Conservation (phyloP, 2,113 vertebrate species). For the Archilochus colubris region DNA sequence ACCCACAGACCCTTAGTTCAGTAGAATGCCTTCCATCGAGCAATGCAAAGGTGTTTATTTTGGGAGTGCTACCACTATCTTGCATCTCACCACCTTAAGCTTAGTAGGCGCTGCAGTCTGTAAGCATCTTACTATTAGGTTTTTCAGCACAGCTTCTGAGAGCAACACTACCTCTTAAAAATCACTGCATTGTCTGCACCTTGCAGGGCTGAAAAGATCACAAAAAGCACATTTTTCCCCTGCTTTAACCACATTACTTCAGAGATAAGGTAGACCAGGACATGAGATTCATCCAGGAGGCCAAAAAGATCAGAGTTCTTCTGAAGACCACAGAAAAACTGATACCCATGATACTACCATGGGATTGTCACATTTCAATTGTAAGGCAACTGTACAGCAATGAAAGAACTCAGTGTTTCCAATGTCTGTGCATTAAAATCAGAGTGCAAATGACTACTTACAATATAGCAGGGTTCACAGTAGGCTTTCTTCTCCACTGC, state of each 20-base stretch:
- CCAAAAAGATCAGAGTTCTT: not conserved
- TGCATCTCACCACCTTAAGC: not conserved
- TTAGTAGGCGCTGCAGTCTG: not conserved
- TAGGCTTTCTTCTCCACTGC: constrained; percentile 97
- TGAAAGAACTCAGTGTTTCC: not conserved
- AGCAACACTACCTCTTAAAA: not conserved
- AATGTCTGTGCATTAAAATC: not conserved
- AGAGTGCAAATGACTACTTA: constrained; percentile 72
- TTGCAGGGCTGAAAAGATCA: not conserved
- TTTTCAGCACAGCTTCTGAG: not conserved
- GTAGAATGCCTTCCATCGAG: not conserved
- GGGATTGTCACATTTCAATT: not conserved
- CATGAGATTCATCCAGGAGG: not conserved
- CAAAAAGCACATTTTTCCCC: not conserved
- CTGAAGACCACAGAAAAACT: not conserved
- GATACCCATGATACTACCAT: not conserved
- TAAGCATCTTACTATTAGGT: not conserved
- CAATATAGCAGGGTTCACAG: constrained; percentile 97
- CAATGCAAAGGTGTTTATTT: not conserved
- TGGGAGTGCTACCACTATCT: not conserved
- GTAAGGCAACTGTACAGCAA: not conserved
- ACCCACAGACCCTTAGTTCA: not conserved
- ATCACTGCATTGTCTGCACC: not conserved
- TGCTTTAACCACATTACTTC: not conserved
- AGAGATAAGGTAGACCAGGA: not conserved